Base-by-base conservation (phyloP, 2,888 invertebrate genomes). In the Blastobasis adustella region DNA sequence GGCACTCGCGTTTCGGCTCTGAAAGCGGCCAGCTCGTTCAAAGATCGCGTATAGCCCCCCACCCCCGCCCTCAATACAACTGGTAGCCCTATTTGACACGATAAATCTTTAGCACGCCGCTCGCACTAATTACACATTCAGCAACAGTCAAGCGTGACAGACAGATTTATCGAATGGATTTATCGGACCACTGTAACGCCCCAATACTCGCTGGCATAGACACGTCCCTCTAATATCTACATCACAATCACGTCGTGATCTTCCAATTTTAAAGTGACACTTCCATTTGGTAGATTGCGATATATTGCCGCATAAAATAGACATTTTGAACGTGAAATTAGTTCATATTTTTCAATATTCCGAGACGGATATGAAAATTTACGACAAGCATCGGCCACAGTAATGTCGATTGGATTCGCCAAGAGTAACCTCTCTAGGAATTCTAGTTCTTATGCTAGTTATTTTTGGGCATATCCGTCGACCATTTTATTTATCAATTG, bases 1-100 rank as follows among this genome's bases (percentile, higher is more conserved):
- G 54, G 46, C 55, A 49, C 56, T 52, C 55, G 8, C 43, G 10
- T 41, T 23, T n/a, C 59, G 54, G 62, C 59, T 61, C 51, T 48
- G 45, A 50, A 51, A 49, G 23, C 23, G 23, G 23, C 23, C 23
- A 23, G 23, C 23, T 23, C 23, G 23, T n/a, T n/a, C n/a, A 23
- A 43, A 43, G n/a, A 43, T 43, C 10, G 43, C n/a, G 10, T 10
- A n/a, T 43, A 10, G 4, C n/a, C 10, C n/a, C n/a, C 8, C 43
- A 10, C 5, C n/a, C 10, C n/a, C n/a, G 43, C 43, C 10, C 43
- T 43, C 43, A 10, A 10, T 10, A 43, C n/a, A 43, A 10, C n/a
- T n/a, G 43, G 10, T 43, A 43, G n/a, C n/a, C 43, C 53, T 43
- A 43, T 43, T 43, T 43, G 36, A 45, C 10, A 40, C 47, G 36